A percentile compares a stretch with the other conserved stretches of the same genome.
These are phyloP conservation scores for Leptopterna dolabrata DNA, from an alignment of 2,888 invertebrate species.

Conservation along the genomic window DNA sequence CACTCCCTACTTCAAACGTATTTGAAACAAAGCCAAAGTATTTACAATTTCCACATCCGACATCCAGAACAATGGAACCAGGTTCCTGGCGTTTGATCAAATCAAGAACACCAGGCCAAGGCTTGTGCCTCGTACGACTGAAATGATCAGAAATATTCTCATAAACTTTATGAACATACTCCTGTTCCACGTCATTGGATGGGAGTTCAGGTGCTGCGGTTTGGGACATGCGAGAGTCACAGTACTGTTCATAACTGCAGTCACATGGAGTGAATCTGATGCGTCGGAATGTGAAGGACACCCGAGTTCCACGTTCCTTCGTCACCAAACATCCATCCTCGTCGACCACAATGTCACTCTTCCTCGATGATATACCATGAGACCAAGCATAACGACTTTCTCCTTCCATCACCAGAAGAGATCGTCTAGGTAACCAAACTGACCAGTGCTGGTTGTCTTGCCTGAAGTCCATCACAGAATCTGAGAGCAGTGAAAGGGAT, in stretches of 20 bases:
- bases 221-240: conserved; percentile 72
- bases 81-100: conserved; percentile 77
- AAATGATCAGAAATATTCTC: conserved; percentile 95
- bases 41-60: conserved; percentile 99
- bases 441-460: conserved; percentile 71
- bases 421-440: conserved; percentile 76
- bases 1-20: conserved; percentile 79
- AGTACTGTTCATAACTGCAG: conserved; percentile 75
- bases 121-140: conserved; percentile 91
- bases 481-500: conserved; percentile 85
- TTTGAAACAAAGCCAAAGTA: conserved; percentile 74
- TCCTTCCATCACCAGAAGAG: conserved; percentile 82
- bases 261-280: conserved; percentile 71
- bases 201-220: not conserved
- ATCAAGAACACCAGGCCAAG: conserved; percentile 90
- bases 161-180: conserved; percentile 89
- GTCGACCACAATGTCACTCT: conserved; percentile 78
- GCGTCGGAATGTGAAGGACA: conserved; percentile 89
- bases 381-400: conserved; percentile 87
- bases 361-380: conserved; percentile 88
- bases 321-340: conserved; percentile 71
- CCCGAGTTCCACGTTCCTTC: conserved; percentile 71
- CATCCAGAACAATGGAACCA: conserved; percentile 84
- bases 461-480: conserved; percentile 90
- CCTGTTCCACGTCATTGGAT: conserved; percentile 75